Evolutionary conservation across 1,140 invertebrate species (phyloP).

Genomic region (Andricus grossulariae): DNA sequence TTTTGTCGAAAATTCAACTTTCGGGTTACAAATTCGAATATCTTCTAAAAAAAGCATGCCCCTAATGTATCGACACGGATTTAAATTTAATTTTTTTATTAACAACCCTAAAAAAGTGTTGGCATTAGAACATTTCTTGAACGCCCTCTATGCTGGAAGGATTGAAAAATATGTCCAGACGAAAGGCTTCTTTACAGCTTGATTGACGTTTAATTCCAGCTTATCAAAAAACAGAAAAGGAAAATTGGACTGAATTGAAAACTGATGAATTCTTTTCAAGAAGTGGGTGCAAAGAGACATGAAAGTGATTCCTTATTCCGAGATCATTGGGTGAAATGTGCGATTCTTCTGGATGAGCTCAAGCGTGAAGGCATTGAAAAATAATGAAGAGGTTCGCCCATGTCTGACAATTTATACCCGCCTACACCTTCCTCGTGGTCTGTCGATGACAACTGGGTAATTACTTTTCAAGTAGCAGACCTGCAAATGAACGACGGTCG

Average conservation of each 20-base stretch:
- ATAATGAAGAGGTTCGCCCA: constrained; percentile 59
- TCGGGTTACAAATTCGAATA: too few species aligned
- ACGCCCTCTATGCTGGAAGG: too few species aligned
- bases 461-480: constrained; percentile 62
- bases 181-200: neutral
- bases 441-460: constrained; percentile 62
- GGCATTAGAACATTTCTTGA: too few species aligned
- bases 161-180: too few species aligned
- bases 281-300: neutral
- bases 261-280: neutral
- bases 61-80: too few species aligned
- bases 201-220: constrained; percentile 12
- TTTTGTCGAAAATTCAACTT: too few species aligned
- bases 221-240: constrained; percentile 5
- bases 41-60: too few species aligned
- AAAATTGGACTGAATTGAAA: neutral
- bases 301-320: constrained; percentile 34
- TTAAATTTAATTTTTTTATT: too few species aligned
- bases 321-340: constrained; percentile 40
- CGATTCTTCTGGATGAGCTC: constrained; percentile 33
- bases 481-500: constrained; percentile 60
- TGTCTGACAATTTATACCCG: constrained; percentile 10
- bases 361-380: constrained; percentile 55
- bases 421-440: constrained; percentile 38
- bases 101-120: too few species aligned